A percentile compares a stretch with the other conserved stretches of the same genome.
Evolutionary conservation across 1,140 invertebrate species (phyloP).

Genomic region (Drosophila aff.): DNA sequence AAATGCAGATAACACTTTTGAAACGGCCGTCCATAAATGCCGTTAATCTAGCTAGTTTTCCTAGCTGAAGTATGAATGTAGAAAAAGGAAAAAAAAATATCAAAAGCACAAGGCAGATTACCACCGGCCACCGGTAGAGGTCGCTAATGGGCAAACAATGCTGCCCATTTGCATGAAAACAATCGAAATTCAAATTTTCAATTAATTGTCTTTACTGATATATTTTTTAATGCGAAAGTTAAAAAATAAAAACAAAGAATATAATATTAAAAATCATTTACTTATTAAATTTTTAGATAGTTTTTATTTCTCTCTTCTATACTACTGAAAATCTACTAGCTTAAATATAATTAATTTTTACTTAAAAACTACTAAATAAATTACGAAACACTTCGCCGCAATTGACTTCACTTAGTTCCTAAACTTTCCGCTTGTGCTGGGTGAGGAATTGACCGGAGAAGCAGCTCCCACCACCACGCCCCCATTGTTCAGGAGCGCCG

Average conservation of each 20-base stretch:
- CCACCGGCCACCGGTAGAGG: too few relatives aligned
- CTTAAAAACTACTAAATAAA: neutral
- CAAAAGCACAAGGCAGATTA: too few relatives aligned
- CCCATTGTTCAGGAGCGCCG: constrained; percentile 73
- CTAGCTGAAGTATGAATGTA: too few relatives aligned
- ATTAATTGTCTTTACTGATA: neutral
- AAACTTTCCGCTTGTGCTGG: constrained; percentile 48
- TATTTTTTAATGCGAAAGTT: neutral
- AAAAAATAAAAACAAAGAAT: neutral
- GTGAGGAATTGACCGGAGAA: constrained; percentile 11
- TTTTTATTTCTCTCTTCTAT: neutral
- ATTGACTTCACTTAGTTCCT: constrained; percentile 43
- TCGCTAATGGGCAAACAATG: neutral
- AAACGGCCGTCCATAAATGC: too few relatives aligned
- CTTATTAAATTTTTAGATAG: neutral
- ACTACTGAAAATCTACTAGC: neutral
- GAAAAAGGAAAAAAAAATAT: too few relatives aligned
- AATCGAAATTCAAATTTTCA: neutral
- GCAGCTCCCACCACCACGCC: constrained; percentile 42
- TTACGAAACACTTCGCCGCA: neutral
- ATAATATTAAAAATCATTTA: neutral
- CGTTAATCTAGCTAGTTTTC: too few relatives aligned
- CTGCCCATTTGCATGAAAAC: neutral
- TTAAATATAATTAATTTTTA: neutral
- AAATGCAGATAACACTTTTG: too few relatives aligned